Evolutionary conservation across 2,113 vertebrate species (phyloP), one percentile per base, ranked within the genome.

Genomic region (Lampris megalopsis): DNA sequence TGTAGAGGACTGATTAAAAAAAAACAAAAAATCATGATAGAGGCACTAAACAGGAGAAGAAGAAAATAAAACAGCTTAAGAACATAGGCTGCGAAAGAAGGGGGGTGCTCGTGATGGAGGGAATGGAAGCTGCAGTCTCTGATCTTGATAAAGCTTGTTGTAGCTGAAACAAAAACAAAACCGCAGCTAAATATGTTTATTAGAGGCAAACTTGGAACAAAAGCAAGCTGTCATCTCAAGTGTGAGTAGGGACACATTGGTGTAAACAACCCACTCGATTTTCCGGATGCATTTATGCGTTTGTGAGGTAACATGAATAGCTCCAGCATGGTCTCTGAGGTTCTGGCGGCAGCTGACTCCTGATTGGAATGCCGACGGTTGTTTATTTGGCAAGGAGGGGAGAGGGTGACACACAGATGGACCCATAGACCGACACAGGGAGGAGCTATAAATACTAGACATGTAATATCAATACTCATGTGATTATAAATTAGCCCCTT

Each of bases 301-400:
- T 71, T 85, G 59, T 66, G 71, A 43, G 72, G 58, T 63, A 64
- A 71, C 50, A 50, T 80, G 82, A 72, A 86, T 81, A 79, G 77
- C 75, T 65, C 49, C 54, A 63, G 66, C 1, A 1, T 41, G 24
- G 56, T 70, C 71, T 73, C 60, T 43, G 60, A 10, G 71, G 49
- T 50, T 73, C 36, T 73, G 68, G 50, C 43, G 42, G 56, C 60
- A 54, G 49, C 35, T n/a, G 65, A 54, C 35, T n/a, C 11, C 11
- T 67, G 65, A 24, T 38, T 41, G 64, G 49, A 41, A 35, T 13
- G 49, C 37, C 24, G 9, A 67, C 5, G 64, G 64, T 13, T 79
- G 65, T 80, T 73, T 75, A 69, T 43, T 73, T 52, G 62, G 43
- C 48, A 64, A 79, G 53, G 43, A 59, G 53, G 47, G 61, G 48